Percentiles rank a stretch among this genome's conserved stretches.
Conservation (phyloP, 2,888 invertebrate genomes). For the Megalurothrips usitatus region DNA sequence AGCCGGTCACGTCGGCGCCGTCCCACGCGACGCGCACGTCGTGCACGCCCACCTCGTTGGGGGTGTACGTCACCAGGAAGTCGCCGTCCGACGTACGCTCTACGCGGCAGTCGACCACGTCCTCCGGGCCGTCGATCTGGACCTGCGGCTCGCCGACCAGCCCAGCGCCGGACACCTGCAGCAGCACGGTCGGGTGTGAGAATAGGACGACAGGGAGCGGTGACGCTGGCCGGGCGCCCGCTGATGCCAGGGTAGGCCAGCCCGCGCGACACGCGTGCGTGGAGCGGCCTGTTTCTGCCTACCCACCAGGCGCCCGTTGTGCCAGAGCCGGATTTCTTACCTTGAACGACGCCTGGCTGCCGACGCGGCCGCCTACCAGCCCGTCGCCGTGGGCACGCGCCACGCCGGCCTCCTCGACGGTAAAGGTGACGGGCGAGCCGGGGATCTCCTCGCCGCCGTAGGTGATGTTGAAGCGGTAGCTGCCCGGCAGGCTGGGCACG, state of each 20-base stretch:
- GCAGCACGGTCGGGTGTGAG: slow-evolving; percentile 30
- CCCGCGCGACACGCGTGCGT: slow-evolving; percentile 35
- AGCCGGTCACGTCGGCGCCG: slow-evolving; percentile 55
- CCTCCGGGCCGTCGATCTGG: slow-evolving; percentile 58
- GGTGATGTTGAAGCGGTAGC: slow-evolving; percentile 58
- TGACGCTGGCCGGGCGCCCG: too few species aligned
- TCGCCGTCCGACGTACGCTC: slow-evolving; percentile 52
- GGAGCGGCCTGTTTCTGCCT: slow-evolving; percentile 33
- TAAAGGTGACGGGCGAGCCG: slow-evolving; percentile 55
- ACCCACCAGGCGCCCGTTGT: background rate
- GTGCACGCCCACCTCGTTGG: slow-evolving; percentile 86
- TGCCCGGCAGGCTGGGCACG: slow-evolving; percentile 78
- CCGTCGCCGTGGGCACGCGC: slow-evolving; percentile 59
- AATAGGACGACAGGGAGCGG: too few species aligned
- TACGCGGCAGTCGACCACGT: slow-evolving; percentile 41
- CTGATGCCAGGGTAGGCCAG: slow-evolving; percentile 7
- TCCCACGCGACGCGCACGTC: slow-evolving; percentile 69
- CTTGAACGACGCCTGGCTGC: slow-evolving; percentile 52
- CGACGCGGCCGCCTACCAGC: slow-evolving; percentile 51
- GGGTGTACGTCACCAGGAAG: slow-evolving; percentile 85
- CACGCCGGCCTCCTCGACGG: slow-evolving; percentile 55
- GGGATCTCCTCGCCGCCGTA: slow-evolving; percentile 56
- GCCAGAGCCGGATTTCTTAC: slow-evolving; percentile 44
- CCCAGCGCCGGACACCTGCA: slow-evolving; percentile 37
- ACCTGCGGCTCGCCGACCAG: slow-evolving; percentile 49